A percentile compares a stretch with the other conserved stretches of the same genome.
Evolutionary conservation across 64 coral and sea anemone genomes (phyloP).

Genomic region (Orbicella faveolata): DNA sequence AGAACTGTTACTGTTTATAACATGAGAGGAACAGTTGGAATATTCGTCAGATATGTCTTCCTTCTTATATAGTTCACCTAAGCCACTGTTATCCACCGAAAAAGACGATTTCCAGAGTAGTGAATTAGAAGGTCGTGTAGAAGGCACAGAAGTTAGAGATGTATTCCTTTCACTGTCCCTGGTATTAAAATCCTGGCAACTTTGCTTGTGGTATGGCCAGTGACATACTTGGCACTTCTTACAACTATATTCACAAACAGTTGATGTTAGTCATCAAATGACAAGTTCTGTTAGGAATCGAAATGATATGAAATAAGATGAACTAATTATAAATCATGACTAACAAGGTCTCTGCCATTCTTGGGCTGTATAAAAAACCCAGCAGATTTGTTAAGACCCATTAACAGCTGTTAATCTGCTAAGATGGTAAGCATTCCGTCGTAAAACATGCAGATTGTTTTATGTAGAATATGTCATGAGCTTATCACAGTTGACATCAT

Average conservation of each 20-base stretch:
- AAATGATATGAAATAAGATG: neutral
- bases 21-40: neutral
- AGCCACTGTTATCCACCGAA: neutral
- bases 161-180: neutral
- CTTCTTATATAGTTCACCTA: neutral
- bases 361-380: no score
- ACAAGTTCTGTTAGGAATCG: neutral
- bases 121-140: neutral
- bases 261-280: neutral
- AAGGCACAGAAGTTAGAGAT: no score
- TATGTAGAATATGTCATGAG: no score
- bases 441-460: no score
- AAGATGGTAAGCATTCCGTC: no score
- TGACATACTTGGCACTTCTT: slow-evolving; percentile 78
- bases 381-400: no score
- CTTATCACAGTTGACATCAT: no score
- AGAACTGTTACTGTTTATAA: neutral
- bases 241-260: slow-evolving; percentile 39
- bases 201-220: slow-evolving; percentile 70
- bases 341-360: no score
- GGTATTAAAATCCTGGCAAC: slow-evolving; percentile 28
- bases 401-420: no score
- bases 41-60: neutral
- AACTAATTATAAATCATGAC: no score
- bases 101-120: neutral